A percentile compares a stretch with the other conserved stretches of the same genome.
These are phyloP conservation scores for Pseudolycoriella hygida DNA, from an alignment of 2,888 invertebrate genomes.

Conservation along the genomic window DNA sequence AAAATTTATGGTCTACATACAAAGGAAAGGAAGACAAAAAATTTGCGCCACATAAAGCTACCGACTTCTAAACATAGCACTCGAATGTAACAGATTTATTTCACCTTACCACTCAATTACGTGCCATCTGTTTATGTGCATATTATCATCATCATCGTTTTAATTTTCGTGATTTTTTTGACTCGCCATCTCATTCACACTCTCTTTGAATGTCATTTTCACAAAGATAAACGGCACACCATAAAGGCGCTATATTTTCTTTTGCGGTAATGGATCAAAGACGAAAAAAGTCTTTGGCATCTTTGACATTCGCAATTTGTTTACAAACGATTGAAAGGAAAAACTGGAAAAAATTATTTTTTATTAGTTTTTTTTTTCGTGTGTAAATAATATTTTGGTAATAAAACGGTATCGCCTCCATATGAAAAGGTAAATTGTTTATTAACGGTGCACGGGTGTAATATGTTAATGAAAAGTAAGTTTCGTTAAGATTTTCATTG, in stretches of 20 bases:
- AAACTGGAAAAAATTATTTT: too few species aligned
- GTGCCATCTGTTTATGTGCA: not conserved
- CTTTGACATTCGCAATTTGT: not conserved
- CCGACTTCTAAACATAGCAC: too few species aligned
- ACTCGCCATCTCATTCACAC: constrained; percentile 9
- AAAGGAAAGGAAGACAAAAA: too few species aligned
- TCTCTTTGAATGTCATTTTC: constrained; percentile 9
- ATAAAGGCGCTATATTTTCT: constrained; percentile 1
- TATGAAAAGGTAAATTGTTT: too few species aligned
- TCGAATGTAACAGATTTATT: not conserved
- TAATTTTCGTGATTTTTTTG: not conserved
- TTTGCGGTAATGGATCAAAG: not conserved
- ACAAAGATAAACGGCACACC: not conserved
- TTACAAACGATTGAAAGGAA: not conserved
- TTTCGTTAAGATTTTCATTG: too few species aligned
- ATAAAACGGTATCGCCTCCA: too few species aligned
- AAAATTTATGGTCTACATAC: too few species aligned
- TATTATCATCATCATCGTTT: not conserved
- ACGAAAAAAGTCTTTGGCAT: not conserved
- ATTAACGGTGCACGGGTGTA: too few species aligned
- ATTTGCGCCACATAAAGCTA: too few species aligned
- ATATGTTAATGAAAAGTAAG: too few species aligned
- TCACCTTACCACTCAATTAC: constrained; percentile 1
- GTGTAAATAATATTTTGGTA: too few species aligned
- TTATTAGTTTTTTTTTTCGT: too few species aligned